A percentile compares a stretch with the other conserved stretches of the same genome.
These are phyloP conservation scores for Cryptoleucopteryx plumbea DNA, from an alignment of 2,113 vertebrate species.

Conservation along the genomic window DNA sequence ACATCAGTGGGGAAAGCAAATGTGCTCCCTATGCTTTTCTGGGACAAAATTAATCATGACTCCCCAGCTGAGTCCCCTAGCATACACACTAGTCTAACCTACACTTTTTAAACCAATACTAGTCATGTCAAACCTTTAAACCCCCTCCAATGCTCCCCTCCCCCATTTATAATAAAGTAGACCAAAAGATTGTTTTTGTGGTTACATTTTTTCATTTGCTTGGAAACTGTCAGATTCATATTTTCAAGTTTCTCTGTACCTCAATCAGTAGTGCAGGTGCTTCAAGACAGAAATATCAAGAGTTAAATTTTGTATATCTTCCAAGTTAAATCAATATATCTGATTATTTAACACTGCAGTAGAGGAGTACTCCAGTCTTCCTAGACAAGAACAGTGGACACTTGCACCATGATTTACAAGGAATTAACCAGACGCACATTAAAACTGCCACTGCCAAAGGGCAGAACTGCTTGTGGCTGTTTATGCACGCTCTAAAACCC, in stretches of 20 bases:
- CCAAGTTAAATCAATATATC: background rate
- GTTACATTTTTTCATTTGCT: background rate
- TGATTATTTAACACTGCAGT: background rate
- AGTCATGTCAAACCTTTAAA: background rate
- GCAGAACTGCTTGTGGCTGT: background rate
- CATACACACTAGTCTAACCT: background rate
- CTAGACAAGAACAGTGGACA: background rate
- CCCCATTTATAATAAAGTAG: background rate
- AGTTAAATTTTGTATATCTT: background rate
- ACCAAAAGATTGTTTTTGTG: background rate
- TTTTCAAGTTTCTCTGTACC: background rate
- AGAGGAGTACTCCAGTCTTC: background rate
- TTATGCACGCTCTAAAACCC: background rate
- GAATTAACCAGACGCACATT: background rate
- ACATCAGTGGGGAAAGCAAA: background rate
- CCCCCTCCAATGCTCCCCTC: accelerated
- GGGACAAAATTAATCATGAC: background rate
- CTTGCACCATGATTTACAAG: background rate
- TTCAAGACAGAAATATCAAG: background rate
- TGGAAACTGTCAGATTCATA: background rate
- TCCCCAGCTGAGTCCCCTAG: background rate
- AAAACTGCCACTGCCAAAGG: background rate
- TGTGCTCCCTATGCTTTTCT: background rate
- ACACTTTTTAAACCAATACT: background rate
- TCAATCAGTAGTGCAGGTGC: background rate